A percentile compares a stretch with the other conserved stretches of the same genome.
Conservation (phyloP, 2,797 vertebrate genomes). For the Brotula barbata region DNA sequence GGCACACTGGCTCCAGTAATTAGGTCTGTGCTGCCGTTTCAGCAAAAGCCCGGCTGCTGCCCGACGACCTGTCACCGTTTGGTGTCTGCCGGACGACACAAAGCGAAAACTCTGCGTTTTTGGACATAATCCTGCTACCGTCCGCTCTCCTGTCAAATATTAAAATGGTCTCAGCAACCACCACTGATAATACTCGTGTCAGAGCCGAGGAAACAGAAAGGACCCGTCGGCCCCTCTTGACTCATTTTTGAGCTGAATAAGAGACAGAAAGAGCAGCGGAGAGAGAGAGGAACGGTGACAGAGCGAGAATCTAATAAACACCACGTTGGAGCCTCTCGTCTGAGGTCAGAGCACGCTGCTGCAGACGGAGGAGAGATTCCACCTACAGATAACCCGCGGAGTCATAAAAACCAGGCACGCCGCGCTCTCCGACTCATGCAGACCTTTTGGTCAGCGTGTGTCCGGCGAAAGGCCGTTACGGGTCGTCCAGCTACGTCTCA, state of each 20-base stretch:
- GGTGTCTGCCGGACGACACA: constrained; percentile 53
- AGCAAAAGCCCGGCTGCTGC: constrained; percentile 63
- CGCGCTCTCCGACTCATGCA: constrained; percentile 18
- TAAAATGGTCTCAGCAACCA: constrained; percentile 33
- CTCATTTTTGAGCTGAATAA: constrained; percentile 11
- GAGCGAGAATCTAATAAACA: constrained; percentile 60
- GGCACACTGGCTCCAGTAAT: constrained; percentile 69
- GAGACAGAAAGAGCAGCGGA: constrained; percentile 14
- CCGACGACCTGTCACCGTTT: constrained; percentile 59
- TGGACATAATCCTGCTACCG: constrained; percentile 35
- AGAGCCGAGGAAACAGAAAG: constrained; percentile 39
- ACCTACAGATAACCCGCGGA: constrained; percentile 50
- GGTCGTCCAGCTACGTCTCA: constrained; percentile 51
- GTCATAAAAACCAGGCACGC: constrained; percentile 41
- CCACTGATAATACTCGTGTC: constrained; percentile 63
- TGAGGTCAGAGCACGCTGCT: constrained; percentile 31
- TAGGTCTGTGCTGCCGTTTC: constrained; percentile 70
- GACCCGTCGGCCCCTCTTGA: constrained; percentile 35
- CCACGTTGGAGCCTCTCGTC: constrained; percentile 47
- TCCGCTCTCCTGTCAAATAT: constrained; percentile 54
- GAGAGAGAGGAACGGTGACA: constrained; percentile 33
- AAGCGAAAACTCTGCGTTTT: constrained; percentile 46
- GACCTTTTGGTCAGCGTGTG: too few species aligned
- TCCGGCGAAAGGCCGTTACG: constrained; percentile 68
- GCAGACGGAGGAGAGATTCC: constrained; percentile 45